phyloP scores from a whole-genome alignment of 2,113 vertebrate genomes.

The Istiophorus platypterus region DNA sequence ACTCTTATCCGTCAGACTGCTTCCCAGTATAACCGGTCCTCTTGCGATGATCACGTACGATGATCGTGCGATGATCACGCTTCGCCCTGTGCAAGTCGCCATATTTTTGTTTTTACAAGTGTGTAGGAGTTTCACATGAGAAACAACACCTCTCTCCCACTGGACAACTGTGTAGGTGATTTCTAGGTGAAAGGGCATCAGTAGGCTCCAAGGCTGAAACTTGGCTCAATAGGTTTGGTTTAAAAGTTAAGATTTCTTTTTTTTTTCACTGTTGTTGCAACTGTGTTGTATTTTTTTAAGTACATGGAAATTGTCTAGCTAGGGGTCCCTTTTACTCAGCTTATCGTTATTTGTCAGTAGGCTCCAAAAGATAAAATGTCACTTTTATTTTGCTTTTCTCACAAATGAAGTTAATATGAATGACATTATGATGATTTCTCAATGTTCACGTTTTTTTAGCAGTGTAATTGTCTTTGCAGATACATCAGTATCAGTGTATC shows the following conservation, averaged over 20 bases:
- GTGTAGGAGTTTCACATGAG: constrained; percentile 47
- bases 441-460: too few relatives aligned
- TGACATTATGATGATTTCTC: too few relatives aligned
- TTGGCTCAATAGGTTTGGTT: constrained; percentile 3
- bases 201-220: background rate
- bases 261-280: background rate
- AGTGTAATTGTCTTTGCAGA: too few relatives aligned
- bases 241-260: background rate
- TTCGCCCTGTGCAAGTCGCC: constrained; percentile 3
- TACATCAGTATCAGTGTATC: too few relatives aligned
- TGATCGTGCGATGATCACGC: background rate
- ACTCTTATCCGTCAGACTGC: background rate
- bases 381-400: background rate
- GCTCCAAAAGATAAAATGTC: too few relatives aligned
- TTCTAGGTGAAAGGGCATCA: constrained; percentile 48
- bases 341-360: background rate
- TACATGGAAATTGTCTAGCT: background rate
- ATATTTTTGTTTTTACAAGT: background rate
- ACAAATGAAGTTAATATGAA: too few relatives aligned
- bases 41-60: background rate
- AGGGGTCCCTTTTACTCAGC: background rate
- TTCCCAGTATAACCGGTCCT: background rate
- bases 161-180: constrained; percentile 60
- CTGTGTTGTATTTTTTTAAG: background rate
- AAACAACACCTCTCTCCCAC: constrained; percentile 33